Evolutionary conservation across 2,797 vertebrate genomes (phyloP), one percentile per base, ranked within the genome.

Genomic region (Diglossa cyanea): DNA sequence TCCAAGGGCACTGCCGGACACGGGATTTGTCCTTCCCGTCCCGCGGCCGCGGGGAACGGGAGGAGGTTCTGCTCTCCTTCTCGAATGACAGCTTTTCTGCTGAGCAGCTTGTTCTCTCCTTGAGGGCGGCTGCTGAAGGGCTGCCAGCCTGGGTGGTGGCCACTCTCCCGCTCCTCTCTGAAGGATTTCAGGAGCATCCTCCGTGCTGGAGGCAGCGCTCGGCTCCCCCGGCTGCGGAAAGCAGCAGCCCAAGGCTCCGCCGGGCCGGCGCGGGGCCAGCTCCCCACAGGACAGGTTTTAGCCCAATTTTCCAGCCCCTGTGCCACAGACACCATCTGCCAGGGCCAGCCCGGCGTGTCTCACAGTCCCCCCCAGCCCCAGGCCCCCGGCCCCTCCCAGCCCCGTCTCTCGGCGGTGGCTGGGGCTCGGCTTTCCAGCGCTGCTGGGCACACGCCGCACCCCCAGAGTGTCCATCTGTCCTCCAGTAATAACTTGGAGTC

Each of bases 381-480:
- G 25, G 55, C 37, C 72, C 28, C 1, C 0, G 4, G 61, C 84
- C 86, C 68, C 93, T 70, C 76, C 21, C 4, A 18, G 61, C 50
- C 4, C 70, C 7, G 60, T 4, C 70, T 80, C 25, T 2, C 74
- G 4, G 16, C 4, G 4, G 63, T 35, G 18, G 8, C 13, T 6
- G 45, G 73, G 74, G 33, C 50, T 60, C 8, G 40, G 8, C 45
- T 90, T 80, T 81, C 65, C 65, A 3, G 42, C 37, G 68, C 68
- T 86, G 75, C 48, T 10, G 79, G 93, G 85, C 87, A 74, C 80
- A 33, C 8, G 42, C 67, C 14, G 15, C 60, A 13, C 11, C 6
- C 89, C 57, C 74, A 40, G 71, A 13, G 81, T 76, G 95, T 90
- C 96, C 95, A 93, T 90, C 92, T 96, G 95, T 93, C 80, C 88